phyloP scores from a whole-genome alignment of 2,888 invertebrate genomes.

The Cataglyphis livida region DNA sequence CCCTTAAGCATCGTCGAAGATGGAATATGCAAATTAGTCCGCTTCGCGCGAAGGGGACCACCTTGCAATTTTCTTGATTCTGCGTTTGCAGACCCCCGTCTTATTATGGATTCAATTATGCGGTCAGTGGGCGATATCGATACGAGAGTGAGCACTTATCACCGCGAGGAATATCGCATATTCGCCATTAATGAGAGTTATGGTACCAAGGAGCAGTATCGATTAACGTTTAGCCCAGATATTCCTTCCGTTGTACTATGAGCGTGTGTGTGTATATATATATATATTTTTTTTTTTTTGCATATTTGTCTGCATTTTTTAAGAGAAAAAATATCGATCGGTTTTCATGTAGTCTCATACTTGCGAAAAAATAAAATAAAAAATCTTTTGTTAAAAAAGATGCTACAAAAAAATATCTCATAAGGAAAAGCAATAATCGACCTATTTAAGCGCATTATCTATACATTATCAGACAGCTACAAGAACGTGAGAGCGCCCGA shows the following conservation, averaged over 20 bases:
- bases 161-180: slow-evolving; percentile 46
- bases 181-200: slow-evolving; percentile 68
- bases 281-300: no score
- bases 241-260: neutral
- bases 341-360: neutral
- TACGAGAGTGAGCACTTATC: slow-evolving; percentile 55
- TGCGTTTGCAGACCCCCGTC: slow-evolving; percentile 11
- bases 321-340: neutral
- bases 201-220: slow-evolving; percentile 68
- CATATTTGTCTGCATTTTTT: neutral
- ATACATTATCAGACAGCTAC: no score
- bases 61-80: slow-evolving; percentile 39
- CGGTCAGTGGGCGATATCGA: slow-evolving; percentile 51
- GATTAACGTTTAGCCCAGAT: slow-evolving; percentile 74
- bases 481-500: neutral
- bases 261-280: neutral
- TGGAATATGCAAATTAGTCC: slow-evolving; percentile 39
- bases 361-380: neutral
- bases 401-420: neutral
- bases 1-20: neutral
- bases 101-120: slow-evolving; percentile 75
- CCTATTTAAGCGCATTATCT: neutral
- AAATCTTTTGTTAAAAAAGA: neutral
- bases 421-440: neutral
- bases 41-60: neutral